Evolutionary conservation across 2,888 invertebrate species (phyloP), one percentile per base, ranked within the genome.

Genomic region (Protonemura montana): DNA sequence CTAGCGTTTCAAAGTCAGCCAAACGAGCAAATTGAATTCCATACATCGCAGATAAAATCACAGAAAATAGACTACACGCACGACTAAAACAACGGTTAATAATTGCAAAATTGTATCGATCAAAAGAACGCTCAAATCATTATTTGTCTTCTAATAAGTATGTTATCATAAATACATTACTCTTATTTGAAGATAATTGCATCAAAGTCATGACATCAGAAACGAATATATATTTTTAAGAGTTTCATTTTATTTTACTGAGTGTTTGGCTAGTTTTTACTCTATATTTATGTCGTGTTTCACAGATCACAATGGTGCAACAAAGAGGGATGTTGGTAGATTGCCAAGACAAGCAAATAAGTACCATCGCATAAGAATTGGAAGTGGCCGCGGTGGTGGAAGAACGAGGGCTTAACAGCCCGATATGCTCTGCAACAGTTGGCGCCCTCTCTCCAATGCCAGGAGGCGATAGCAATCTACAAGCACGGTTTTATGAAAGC

Each of bases 261-360:
- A 81, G 6, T 59, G 7, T 29, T 81, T 81, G 30, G 28, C 59
- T 59, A 10, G 59, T 59, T 59, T 59, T 59, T 78, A 10, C 7
- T 28, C 82, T 83, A 35, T 83, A 30, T 83, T 42, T 41, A 25
- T 5, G 81, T 29, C 41, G 59, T 76, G 84, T 84, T 76, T 0
- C 84, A 84, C 27, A 28, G 76, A 13, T 59, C 59, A 84, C 42
- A 84, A 59, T 28, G 76, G 76, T 27, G 76, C 42, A 28, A 59
- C 76, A 76, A 21, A 59, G 84, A 28, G 59, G 76, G 84, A 28
- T 42, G 84, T 59, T 84, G 84, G 84, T 84, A 59, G n/a, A 21
- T 5, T 76, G 84, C 84, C 84, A 84, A 84, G 29, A 84, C 41
- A 82, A 41, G 82, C 82, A 42, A 82, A 78, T 78, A 28, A 78